A percentile compares a stretch with the other conserved stretches of the same genome.
These are phyloP conservation scores for Standfussiana lucernea DNA, from an alignment of 2,888 invertebrate genomes.

Conservation along the genomic window DNA sequence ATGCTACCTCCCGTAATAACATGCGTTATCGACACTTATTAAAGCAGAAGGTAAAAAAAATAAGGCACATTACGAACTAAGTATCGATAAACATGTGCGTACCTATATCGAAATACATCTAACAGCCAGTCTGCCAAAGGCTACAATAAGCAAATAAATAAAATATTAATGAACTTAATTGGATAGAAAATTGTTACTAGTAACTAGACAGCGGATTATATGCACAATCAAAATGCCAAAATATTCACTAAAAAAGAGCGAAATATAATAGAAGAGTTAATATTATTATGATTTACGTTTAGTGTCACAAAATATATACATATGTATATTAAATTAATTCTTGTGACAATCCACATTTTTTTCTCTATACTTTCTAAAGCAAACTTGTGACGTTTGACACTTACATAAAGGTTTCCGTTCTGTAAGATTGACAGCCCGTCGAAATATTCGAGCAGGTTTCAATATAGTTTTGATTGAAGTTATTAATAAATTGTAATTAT, in stretches of 20 bases:
- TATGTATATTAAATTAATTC: background rate
- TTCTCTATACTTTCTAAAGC: background rate
- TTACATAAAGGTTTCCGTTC: too few relatives aligned
- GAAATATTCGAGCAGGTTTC: too few relatives aligned
- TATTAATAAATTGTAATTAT: too few relatives aligned
- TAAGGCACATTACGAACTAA: background rate
- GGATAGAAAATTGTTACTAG: background rate
- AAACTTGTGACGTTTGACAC: background rate
- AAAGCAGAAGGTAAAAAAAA: slow-evolving; percentile 1
- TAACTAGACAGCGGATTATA: background rate
- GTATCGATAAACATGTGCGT: slow-evolving; percentile 4
- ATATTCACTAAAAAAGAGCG: background rate
- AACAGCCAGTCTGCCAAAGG: slow-evolving; percentile 33
- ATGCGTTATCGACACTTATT: background rate
- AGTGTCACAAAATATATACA: background rate
- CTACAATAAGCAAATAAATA: slow-evolving; percentile 5
- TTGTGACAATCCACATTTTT: too few relatives aligned
- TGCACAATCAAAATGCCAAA: background rate
- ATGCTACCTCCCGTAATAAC: background rate
- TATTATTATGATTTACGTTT: background rate
- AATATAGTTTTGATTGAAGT: too few relatives aligned
- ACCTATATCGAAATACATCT: background rate
- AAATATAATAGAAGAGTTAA: too few relatives aligned
- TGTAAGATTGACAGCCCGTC: too few relatives aligned
- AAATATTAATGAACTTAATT: slow-evolving; percentile 2